Evolutionary conservation across 2,888 invertebrate species (phyloP), one percentile per base, ranked within the genome.

Genomic region (Apotomis betuletana): DNA sequence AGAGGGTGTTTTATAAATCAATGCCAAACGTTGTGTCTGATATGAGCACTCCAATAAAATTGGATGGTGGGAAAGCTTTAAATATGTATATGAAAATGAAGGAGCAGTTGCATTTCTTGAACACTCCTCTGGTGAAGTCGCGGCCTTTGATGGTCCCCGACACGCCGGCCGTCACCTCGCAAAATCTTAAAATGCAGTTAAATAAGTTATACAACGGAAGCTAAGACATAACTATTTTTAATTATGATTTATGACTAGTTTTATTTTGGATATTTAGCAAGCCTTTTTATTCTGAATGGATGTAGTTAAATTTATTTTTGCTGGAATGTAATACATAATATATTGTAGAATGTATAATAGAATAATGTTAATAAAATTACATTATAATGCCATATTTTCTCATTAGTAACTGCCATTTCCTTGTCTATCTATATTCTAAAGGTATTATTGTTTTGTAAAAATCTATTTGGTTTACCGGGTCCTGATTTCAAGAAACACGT

Each of bases 31-130:
- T 87, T 10, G 75, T 85, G 0, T 79, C 78, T 51, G 77, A 70
- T 12, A 74, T 78, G n/a, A 74, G 78, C 13, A 85, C 87, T 1
- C 88, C 91, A 0, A 77, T 76, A 1, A 89, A 85, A 76, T 80
- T 84, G 12, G 80, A 80, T 77, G 83, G 85, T 1, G 79, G 78
- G 5, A 83, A 76, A 79, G 92, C 91, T 10, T 75, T 88, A 6
- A 84, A 80, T 74, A 87, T 92, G 83, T 92, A 93, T 49, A 84
- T 91, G 87, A 80, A 90, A 74, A 88, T 91, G 85, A 93, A 91
- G 60, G 85, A 88, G 74, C 83, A 87, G 6, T 87, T 92, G 87
- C 84, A 86, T 62, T 93, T 91, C 74, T 76, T 93, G 49, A 87
- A 80, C 64, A 92, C 93, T 8, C 93, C 92, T 4, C 75, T 83